A percentile compares a stretch with the other conserved stretches of the same genome.
Conservation (phyloP, 2,113 vertebrate species). For the Urocolius indicus region DNA sequence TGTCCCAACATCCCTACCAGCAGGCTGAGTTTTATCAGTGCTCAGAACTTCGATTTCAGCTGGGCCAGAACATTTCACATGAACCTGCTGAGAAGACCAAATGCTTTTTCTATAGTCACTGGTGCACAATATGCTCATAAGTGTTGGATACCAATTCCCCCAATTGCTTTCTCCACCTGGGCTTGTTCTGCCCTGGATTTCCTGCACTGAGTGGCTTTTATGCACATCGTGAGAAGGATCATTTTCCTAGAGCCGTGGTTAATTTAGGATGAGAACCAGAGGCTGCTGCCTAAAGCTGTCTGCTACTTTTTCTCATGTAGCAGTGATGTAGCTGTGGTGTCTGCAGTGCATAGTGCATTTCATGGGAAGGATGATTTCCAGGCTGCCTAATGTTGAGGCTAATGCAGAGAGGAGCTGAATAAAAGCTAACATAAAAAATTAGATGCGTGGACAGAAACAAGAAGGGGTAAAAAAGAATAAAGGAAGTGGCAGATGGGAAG, state of each 20-base stretch:
- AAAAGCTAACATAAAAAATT: neutral
- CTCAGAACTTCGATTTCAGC: neutral
- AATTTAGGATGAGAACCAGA: neutral
- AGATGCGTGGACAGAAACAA: neutral
- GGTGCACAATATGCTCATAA: neutral
- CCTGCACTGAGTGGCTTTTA: neutral
- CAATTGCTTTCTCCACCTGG: neutral
- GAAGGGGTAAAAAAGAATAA: neutral
- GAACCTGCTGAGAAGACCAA: neutral
- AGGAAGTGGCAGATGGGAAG: neutral
- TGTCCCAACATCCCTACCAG: accelerated
- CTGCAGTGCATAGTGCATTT: accelerated
- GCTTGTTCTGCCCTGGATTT: neutral
- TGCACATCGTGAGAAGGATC: neutral
- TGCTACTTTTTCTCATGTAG: neutral
- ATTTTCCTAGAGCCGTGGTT: neutral
- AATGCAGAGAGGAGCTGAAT: neutral
- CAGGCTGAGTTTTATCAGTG: neutral
- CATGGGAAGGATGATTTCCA: neutral
- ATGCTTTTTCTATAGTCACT: neutral
- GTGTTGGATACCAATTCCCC: accelerated
- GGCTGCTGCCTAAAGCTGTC: neutral
- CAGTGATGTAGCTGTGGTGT: neutral
- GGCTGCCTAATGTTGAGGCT: neutral
- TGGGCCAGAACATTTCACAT: accelerated